Base-by-base conservation (phyloP, 1,140 invertebrate genomes). In the Dolichoris vasculosae region DNA sequence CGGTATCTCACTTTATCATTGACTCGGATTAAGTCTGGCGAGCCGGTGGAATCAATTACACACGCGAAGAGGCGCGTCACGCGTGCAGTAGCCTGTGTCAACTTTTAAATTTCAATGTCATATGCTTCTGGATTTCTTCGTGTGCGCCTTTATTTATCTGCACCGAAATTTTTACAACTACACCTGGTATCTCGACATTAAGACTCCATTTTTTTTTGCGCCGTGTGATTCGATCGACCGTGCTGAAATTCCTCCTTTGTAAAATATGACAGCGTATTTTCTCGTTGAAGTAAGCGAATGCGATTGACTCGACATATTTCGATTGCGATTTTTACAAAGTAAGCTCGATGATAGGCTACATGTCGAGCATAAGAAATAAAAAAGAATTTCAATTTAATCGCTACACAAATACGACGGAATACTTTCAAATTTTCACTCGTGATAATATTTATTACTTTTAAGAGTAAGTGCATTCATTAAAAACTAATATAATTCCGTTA, bases 1-100 rank as follows among this genome's bases (percentile, higher is more conserved):
- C 38, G 46, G 35, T 85, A 81, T 85, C 84, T 85, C 84, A 73
- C 78, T 85, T 78, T 46, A 79, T 84, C 83, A 51, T 75, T 73
- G 40, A 26, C 32, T 20, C 75, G 46, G 48, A 84, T 84, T 69
- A 73, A 71, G 83, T 59, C 63, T 40, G 46, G 38, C 35, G 40
- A n/a, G 43, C 35, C 35, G n/a, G 32, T 43, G 8, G 77, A 85
- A 85, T 85, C 77, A 85, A 85, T 85, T 84, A 78, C 59, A 35
- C 48, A 30, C 30, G 2, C 20, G 6, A 35, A 55, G 23, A 63
- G 35, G 32, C 26, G 55, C 55, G 55, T 30, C 69, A 40, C 48
- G 51, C 51, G 30, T 75, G 13, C 59, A 23, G 63, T 67, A 40
- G 59, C 81, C 43, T 55, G n/a, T 43, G 30, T 63, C n/a, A 32